Evolutionary conservation across 2,797 vertebrate genomes (phyloP).

Genomic region (Calcarius lapponicus): DNA sequence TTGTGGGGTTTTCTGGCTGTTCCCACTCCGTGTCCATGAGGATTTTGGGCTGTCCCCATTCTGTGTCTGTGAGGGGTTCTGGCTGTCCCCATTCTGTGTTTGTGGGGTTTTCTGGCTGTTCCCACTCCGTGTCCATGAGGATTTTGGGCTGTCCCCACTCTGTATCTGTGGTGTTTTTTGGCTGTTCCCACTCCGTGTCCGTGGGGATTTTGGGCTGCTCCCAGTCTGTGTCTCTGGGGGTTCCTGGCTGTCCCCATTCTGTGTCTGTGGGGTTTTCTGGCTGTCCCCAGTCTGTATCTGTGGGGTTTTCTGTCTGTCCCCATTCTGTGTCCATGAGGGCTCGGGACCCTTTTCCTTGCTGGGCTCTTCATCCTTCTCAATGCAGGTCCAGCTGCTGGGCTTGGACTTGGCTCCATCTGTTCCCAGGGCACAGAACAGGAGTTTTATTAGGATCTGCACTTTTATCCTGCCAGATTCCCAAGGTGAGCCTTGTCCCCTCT

Average conservation of each 20-base stretch:
- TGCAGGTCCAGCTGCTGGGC: accelerated
- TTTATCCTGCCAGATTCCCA: neutral
- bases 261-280: neutral
- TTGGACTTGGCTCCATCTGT: accelerated
- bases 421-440: neutral
- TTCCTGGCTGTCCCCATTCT: neutral
- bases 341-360: accelerated
- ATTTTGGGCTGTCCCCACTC: accelerated
- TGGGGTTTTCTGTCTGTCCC: neutral
- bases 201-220: accelerated
- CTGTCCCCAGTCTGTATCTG: neutral
- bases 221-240: accelerated
- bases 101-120: neutral
- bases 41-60: neutral
- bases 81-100: neutral
- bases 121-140: accelerated
- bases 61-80: accelerated
- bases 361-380: neutral
- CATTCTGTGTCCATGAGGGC: neutral
- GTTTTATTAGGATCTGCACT: neutral
- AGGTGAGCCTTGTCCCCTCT: neutral
- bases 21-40: neutral
- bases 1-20: neutral
- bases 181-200: neutral
- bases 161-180: accelerated